These are phyloP conservation scores for Zhuqinia jingwanae DNA, from an alignment of 2,888 invertebrate species.

Conservation along the genomic window DNA sequence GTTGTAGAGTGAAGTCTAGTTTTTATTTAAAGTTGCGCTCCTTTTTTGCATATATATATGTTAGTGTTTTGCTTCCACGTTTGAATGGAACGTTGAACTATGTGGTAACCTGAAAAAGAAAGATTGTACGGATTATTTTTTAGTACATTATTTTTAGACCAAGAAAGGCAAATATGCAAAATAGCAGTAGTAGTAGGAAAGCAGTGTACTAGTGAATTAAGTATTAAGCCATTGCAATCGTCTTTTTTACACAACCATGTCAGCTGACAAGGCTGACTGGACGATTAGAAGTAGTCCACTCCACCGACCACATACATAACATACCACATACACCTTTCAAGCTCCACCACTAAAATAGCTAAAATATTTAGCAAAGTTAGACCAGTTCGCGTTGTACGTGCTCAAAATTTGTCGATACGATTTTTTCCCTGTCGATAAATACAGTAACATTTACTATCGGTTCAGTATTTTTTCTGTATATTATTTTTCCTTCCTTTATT, in stretches of 20 bases:
- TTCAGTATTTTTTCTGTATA: neutral
- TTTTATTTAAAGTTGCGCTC: neutral
- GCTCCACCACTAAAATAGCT: neutral
- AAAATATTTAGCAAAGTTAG: neutral
- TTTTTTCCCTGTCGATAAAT: neutral
- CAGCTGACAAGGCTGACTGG: no score
- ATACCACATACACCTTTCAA: neutral
- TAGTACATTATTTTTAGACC: neutral
- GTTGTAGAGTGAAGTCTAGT: constrained; percentile 13
- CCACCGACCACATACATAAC: neutral
- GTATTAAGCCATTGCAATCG: no score
- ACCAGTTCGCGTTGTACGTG: neutral
- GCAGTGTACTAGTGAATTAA: no score
- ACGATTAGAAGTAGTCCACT: neutral
- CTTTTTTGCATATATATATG: constrained; percentile 4
- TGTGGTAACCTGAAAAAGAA: constrained; percentile 5
- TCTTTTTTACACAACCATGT: no score
- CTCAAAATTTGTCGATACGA: constrained; percentile 1
- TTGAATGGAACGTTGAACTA: neutral
- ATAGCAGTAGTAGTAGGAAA: neutral
- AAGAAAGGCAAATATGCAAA: neutral
- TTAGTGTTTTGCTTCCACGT: no score
- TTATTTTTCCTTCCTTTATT: constrained; percentile 7
- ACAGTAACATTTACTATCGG: neutral
- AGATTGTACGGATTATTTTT: constrained; percentile 30